Evolutionary conservation across 2,888 invertebrate species (phyloP), one percentile per base, ranked within the genome.

Genomic region (Carterocephalus palaemon): DNA sequence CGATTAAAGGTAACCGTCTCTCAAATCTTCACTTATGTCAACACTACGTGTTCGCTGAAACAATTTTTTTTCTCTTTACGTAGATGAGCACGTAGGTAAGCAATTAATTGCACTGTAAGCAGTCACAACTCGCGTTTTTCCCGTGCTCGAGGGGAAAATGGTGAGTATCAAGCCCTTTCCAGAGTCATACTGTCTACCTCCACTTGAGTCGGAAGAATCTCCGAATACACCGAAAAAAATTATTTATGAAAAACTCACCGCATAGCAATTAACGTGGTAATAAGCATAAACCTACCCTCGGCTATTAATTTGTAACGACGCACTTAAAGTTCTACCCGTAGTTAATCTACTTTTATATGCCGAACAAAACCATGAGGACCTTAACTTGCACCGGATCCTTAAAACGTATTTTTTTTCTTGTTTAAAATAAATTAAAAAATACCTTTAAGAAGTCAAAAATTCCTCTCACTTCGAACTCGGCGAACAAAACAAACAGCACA

Each of bases 401-500:
- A 29, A 29, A 15, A 16, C n/a, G 13, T 10, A 2, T 12, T 7
- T 10, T 8, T 7, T 4, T 10, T 12, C 4, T 10, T 7, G n/a
- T 10, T 17, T 17, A 23, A 24, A 13, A 10, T 7, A 29, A 6
- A 8, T 33, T 12, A 34, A 36, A 45, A 17, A 28, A 9, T 54
- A 57, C 57, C 56, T 57, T 49, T 6, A 5, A 46, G 16, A 15
- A 33, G 24, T 26, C 10, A 31, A 40, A 23, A 49, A 33, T 34
- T 47, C 42, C 45, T 38, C 37, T 29, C 42, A 10, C 16, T 17
- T 38, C 37, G 29, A 48, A 23, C 51, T 53, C 45, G 19, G 41
- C 43, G 63, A 82, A 84, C 84, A 72, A 73, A 78, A 83, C 75
- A 77, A 78, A 76, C 67, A 68, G 60, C 76, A 82, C 79, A 61